A percentile compares a stretch with the other conserved stretches of the same genome.
Evolutionary conservation across 2,113 vertebrate genomes (phyloP).

Genomic region (Irena cyanogastra): DNA sequence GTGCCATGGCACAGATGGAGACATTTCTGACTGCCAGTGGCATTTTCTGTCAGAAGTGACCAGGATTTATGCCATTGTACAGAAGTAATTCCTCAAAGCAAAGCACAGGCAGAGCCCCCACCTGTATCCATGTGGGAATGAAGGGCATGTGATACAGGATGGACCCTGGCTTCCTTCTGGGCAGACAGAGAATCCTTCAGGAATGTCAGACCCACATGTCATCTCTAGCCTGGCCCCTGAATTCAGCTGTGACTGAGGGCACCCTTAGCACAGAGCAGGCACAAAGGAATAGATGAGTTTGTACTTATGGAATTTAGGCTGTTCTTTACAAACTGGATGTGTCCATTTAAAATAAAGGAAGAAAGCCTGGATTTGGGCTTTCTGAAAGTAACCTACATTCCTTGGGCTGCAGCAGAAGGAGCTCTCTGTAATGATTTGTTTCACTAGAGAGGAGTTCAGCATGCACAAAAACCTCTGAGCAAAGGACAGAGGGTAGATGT

Average conservation of each 20-base stretch:
- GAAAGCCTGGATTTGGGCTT: background rate
- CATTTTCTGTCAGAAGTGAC: background rate
- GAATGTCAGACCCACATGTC: background rate
- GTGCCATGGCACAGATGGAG: background rate
- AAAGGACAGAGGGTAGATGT: background rate
- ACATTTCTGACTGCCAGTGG: background rate
- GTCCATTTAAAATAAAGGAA: background rate
- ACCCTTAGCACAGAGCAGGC: background rate
- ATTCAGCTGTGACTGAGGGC: accelerated
- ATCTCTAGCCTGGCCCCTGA: background rate
- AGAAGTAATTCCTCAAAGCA: background rate
- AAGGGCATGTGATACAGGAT: accelerated
- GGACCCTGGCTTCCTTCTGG: background rate
- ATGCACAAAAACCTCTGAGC: background rate
- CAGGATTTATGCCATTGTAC: background rate
- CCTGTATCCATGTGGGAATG: background rate
- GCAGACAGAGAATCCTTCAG: background rate
- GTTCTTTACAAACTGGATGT: background rate
- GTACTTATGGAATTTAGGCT: background rate
- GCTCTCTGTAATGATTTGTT: background rate
- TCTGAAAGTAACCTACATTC: background rate
- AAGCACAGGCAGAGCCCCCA: background rate
- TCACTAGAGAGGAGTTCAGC: background rate
- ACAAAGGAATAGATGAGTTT: background rate
- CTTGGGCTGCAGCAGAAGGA: background rate